A percentile compares a stretch with the other conserved stretches of the same genome.
These are phyloP conservation scores for Mormyrus iriodes DNA, from an alignment of 2,113 vertebrate genomes.

Conservation along the genomic window DNA sequence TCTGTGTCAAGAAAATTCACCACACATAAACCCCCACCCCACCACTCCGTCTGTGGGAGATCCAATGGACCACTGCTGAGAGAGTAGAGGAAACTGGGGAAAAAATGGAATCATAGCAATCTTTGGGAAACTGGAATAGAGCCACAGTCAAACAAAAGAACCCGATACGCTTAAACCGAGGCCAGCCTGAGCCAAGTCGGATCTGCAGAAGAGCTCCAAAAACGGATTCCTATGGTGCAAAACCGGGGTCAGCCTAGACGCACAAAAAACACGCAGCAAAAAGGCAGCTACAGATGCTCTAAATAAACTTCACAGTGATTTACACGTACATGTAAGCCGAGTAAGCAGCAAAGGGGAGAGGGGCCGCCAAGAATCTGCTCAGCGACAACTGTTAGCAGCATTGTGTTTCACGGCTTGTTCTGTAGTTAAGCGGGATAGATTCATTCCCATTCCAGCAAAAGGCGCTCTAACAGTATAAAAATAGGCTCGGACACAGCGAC, in stretches of 20 bases:
- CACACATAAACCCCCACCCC: background rate
- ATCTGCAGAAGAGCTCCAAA: background rate
- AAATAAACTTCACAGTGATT: background rate
- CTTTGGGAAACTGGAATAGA: background rate
- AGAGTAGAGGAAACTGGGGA: background rate
- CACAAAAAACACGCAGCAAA: background rate
- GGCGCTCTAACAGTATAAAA: background rate
- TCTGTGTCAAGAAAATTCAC: slow-evolving; percentile 8
- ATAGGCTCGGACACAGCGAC: background rate
- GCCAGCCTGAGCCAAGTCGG: background rate
- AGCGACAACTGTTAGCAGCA: background rate
- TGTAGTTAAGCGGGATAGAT: background rate
- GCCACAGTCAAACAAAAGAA: background rate
- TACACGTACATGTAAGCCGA: background rate
- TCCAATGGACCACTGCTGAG: background rate
- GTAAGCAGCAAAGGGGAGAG: background rate
- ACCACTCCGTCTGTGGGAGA: background rate
- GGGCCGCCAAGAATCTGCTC: background rate
- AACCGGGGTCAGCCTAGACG: background rate
- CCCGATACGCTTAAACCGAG: background rate
- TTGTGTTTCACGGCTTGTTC: background rate
- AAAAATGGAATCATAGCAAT: background rate
- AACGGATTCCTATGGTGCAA: background rate
- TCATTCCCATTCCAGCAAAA: background rate
- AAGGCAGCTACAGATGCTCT: background rate